Conservation (phyloP, 2,888 invertebrate genomes). For the Zaprionus lineosus region DNA sequence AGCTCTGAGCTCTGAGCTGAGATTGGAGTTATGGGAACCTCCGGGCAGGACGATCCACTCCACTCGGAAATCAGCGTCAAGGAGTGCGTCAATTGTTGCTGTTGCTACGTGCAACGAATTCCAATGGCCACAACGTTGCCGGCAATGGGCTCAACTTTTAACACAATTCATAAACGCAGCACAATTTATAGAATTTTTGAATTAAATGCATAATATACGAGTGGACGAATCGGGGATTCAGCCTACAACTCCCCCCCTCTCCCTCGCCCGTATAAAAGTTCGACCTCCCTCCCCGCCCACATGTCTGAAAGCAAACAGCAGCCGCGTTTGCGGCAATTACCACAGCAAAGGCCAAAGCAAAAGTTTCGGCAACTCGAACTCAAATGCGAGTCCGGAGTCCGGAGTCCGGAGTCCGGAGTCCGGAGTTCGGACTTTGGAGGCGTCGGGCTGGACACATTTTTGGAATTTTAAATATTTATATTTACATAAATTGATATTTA, state of each 20-base stretch:
- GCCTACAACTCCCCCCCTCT: not conserved
- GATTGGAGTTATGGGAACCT: not conserved
- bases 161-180: slow-evolving; percentile 71
- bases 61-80: slow-evolving; percentile 51
- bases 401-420: slow-evolving; percentile 22
- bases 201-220: slow-evolving; percentile 60
- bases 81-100: slow-evolving; percentile 47
- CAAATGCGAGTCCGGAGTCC: slow-evolving; percentile 25
- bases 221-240: slow-evolving; percentile 2
- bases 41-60: slow-evolving; percentile 7
- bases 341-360: slow-evolving; percentile 47
- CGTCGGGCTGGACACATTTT: too few species aligned
- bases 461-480: slow-evolving; percentile 15
- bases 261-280: slow-evolving; percentile 58
- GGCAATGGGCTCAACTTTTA: slow-evolving; percentile 65
- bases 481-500: not conserved
- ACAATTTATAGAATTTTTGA: slow-evolving; percentile 74
- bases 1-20: too few species aligned
- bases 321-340: slow-evolving; percentile 65
- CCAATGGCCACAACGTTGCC: slow-evolving; percentile 45
- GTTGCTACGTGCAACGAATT: slow-evolving; percentile 62
- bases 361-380: slow-evolving; percentile 42
- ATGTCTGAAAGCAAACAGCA: slow-evolving; percentile 50
- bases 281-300: slow-evolving; percentile 5
- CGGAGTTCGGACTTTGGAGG: too few species aligned